Base-by-base conservation (phyloP, 2,797 vertebrate genomes). In the Sandelia bainsii region DNA sequence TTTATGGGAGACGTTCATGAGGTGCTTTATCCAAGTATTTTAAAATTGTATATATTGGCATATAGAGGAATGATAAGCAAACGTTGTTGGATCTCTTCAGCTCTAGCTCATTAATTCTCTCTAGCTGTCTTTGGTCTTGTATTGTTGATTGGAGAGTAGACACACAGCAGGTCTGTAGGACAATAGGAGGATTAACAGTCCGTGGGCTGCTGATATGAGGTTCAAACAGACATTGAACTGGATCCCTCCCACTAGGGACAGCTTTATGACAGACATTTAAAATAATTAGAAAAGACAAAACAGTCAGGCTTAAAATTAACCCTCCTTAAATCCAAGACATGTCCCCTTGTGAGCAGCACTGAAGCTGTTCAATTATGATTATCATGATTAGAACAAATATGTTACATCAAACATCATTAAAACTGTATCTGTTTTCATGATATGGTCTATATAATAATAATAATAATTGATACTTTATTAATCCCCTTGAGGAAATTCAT, bases 221-320 rank as follows among this genome's bases (percentile, higher is more conserved):
- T 89, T 87, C 76, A 88, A 88, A 88, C 75, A 90, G 79, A 80
- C 65, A 84, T 72, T 84, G 62, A 73, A 87, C 45, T 74, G 71
- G 73, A 72, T 72, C 61, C 69, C 37, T 57, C 71, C 78, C 87
- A 74, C 69, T 40, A 64, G 86, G 81, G 90, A 90, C 23, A 45
- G 62, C 77, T 61, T 92, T 93, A 93, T 92, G 88, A 92, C 73
- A 80, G 83, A 89, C 83, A 90, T 94, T 91, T 89, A 87, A 92
- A 93, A 92, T 93, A 86, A 95, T 94, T 91, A 93, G 80, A 69
- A 87, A 87, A 87, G 82, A 91, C 87, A 87, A 87, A 89, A 89
- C 81, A 80, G 82, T 71, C 77, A 79, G 80, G 87, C 67, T 83
- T 81, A 71, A 90, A 91, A 93, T 90, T 42, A 91, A 80, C 84